Evolutionary conservation across 2,797 vertebrate genomes (phyloP).

Genomic region (Aeoliscus strigatus): DNA sequence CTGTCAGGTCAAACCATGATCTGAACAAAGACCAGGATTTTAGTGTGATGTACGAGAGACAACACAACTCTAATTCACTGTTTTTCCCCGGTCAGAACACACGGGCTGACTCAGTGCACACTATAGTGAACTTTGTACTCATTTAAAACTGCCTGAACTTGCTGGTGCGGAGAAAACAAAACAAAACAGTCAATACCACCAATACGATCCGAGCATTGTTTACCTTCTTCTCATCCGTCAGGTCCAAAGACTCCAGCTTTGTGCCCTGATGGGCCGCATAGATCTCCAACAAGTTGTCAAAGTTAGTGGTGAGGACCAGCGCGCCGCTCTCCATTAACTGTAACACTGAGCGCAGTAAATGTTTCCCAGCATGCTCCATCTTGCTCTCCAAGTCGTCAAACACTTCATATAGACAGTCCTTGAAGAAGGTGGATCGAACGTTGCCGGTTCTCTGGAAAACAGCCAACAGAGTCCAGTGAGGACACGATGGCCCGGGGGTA

Average conservation of each 20-base stretch:
- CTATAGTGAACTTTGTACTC: slow-evolving; percentile 39
- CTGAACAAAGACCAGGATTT: neutral
- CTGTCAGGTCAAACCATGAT: slow-evolving; percentile 24
- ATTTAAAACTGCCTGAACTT: slow-evolving; percentile 15
- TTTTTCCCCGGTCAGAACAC: too few relatives aligned
- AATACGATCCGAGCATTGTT: neutral
- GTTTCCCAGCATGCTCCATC: slow-evolving; percentile 94
- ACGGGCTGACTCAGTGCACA: neutral
- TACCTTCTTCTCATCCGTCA: slow-evolving; percentile 96
- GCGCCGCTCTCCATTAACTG: slow-evolving; percentile 93
- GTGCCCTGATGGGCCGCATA: slow-evolving; percentile 91
- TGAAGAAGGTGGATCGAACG: slow-evolving; percentile 93
- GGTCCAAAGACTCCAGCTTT: slow-evolving; percentile 91
- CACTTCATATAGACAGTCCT: slow-evolving; percentile 96
- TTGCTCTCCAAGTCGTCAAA: slow-evolving; percentile 93
- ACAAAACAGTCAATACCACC: slow-evolving; percentile 26
- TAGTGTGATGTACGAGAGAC: neutral
- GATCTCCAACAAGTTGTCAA: slow-evolving; percentile 93
- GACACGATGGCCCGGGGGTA: too few relatives aligned
- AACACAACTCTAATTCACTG: too few relatives aligned
- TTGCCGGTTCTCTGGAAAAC: slow-evolving; percentile 87
- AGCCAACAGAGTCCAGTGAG: too few relatives aligned
- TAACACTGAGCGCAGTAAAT: slow-evolving; percentile 88
- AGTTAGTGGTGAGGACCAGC: slow-evolving; percentile 92
- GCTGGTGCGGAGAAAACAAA: slow-evolving; percentile 12